Evolutionary conservation across 2,797 vertebrate species (phyloP), one percentile per base, ranked within the genome.

Genomic region (Chelidonichthys spinosus): DNA sequence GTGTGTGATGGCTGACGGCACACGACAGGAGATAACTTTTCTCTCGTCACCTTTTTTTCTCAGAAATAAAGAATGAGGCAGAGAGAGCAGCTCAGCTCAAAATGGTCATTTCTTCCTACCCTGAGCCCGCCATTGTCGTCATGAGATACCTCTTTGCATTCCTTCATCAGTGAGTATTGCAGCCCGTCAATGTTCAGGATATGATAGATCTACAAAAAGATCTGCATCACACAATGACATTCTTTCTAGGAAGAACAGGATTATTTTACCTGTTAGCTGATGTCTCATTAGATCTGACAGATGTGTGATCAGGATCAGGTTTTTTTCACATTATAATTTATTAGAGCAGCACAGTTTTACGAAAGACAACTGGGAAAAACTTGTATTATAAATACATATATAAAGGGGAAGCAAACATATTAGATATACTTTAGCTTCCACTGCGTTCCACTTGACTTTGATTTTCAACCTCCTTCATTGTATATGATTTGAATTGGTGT

Each of bases 71-170:
- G 73, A 92, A 92, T 0, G 77, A 93, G 11, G 78, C 84, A 0
- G 95, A 96, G 59, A 91, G 94, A 63, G 94, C 92, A 10, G 85
- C 90, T 18, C 91, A 92, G 6, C 72, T 97, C 67, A 95, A 93
- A 90, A 49, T 49, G 0, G 68, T 97, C 58, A 80, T 97, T 75
- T 78, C 81, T 2, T 92, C 80, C 40, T 96, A 94, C 69, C 95
- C 96, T 0, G 39, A 88, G 1, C 78, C 94, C 0, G 76, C 95
- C 53, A 85, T 94, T 72, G 62, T 97, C 39, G 95, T 98, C 63
- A 95, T 97, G 90, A 93, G 97, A 90, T 97, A 97, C 70, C 95
- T 98, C 54, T 97, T 97, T 90, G 93, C 95, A 36, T 97, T 97
- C 87, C 95, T 97, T 78, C 94, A 96, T 83, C 97, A 98, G 97